Evolutionary conservation across 2,797 vertebrate species (phyloP).

Genomic region (Stomatorhinus walkeri): DNA sequence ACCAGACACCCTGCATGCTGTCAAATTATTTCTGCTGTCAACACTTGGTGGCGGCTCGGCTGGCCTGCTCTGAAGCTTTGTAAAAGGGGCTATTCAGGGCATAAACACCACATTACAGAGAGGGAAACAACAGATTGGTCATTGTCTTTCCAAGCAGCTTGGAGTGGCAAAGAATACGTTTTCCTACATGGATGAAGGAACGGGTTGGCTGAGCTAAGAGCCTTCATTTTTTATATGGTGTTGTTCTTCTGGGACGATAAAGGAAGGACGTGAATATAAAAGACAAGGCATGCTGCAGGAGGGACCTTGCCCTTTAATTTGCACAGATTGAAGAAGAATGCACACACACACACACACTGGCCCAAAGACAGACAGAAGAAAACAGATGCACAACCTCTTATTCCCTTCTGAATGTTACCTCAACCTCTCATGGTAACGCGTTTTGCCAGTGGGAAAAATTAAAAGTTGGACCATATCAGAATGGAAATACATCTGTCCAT

Average conservation of each 20-base stretch:
- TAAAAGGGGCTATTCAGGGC: constrained; percentile 30
- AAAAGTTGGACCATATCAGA: background rate
- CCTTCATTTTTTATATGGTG: constrained; percentile 3
- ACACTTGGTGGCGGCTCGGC: constrained; percentile 46
- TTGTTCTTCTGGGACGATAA: constrained; percentile 16
- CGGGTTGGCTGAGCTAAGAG: background rate
- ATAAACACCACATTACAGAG: constrained; percentile 33
- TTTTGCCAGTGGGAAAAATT: background rate
- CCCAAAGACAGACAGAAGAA: constrained; percentile 12
- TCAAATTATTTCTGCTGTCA: constrained; percentile 71
- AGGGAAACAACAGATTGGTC: constrained; percentile 19
- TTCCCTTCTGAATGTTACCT: background rate
- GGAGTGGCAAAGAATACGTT: constrained; percentile 28
- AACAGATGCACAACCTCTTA: background rate
- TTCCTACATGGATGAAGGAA: background rate
- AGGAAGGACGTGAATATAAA: constrained; percentile 16
- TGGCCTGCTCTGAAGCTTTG: constrained; percentile 6
- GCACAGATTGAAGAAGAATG: constrained; percentile 21
- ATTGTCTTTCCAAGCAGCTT: constrained; percentile 38
- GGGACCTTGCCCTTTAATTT: constrained; percentile 23
- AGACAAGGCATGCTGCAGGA: background rate
- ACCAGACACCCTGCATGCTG: constrained; percentile 58
- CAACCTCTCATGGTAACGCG: background rate
- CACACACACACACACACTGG: background rate
- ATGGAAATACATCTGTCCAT: background rate